phyloP scores from a whole-genome alignment of 2,797 vertebrate genomes.

The Eurystomus glaucurus region DNA sequence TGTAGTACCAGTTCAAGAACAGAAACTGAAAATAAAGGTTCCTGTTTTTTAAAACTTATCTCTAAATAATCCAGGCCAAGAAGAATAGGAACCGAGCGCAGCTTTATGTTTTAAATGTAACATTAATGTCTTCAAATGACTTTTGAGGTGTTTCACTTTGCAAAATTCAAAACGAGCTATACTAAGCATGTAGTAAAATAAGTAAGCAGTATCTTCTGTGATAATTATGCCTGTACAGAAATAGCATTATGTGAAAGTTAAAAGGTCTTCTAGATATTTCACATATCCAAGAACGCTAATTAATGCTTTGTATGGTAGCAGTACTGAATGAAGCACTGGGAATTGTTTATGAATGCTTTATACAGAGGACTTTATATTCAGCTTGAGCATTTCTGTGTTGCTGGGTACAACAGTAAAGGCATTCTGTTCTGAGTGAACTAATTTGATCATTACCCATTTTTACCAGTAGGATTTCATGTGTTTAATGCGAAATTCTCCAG shows the following conservation, averaged over 20 bases:
- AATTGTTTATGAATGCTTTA: not conserved
- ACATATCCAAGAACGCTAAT: not conserved
- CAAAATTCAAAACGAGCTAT: slow-evolving; percentile 45
- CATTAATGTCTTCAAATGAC: slow-evolving; percentile 43
- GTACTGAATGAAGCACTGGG: not conserved
- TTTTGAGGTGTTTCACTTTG: not conserved
- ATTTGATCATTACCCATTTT: not conserved
- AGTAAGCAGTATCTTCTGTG: not conserved
- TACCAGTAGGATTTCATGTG: not conserved
- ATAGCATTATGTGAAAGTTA: not conserved
- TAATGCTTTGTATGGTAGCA: not conserved
- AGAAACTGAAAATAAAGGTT: not conserved
- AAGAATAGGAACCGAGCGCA: slow-evolving; percentile 30
- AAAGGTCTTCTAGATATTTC: slow-evolving; percentile 30
- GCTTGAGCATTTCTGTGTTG: not conserved
- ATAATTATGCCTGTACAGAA: not conserved
- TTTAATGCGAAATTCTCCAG: not conserved
- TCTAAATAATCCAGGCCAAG: not conserved
- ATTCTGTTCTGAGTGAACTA: not conserved
- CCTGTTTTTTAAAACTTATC: not conserved
- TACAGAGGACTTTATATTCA: not conserved
- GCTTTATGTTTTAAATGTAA: slow-evolving; percentile 27
- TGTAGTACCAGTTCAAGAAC: not conserved
- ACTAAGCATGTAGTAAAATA: slow-evolving; percentile 29
- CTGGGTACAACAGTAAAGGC: not conserved